A percentile compares a stretch with the other conserved stretches of the same genome.
Conservation (phyloP, 2,888 invertebrate species). For the Megalurothrips usitatus region DNA sequence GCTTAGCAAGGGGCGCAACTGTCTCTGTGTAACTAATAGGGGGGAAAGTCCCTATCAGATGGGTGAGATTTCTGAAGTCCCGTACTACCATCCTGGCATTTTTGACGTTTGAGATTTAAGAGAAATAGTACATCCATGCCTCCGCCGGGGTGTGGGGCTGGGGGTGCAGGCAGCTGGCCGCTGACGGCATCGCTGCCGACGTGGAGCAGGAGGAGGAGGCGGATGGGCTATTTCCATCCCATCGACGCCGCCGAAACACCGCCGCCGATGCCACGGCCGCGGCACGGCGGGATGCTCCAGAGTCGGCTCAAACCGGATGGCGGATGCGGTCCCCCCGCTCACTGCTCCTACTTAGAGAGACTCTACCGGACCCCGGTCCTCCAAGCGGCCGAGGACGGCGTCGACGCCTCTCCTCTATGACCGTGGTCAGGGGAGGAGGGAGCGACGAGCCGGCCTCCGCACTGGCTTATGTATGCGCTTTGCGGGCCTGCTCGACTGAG, state of each 20-base stretch:
- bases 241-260: neutral
- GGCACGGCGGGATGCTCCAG: neutral
- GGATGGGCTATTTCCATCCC: neutral
- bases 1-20: too few species aligned
- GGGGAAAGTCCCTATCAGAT: too few species aligned
- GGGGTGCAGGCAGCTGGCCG: neutral
- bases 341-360: neutral
- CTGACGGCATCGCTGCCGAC: neutral
- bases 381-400: neutral
- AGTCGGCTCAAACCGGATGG: neutral
- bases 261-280: neutral
- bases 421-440: too few species aligned
- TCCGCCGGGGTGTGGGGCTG: neutral
- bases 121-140: too few species aligned
- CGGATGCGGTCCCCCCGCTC: neutral
- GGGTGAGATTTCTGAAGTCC: too few species aligned
- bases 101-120: too few species aligned
- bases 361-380: neutral
- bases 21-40: too few species aligned
- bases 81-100: too few species aligned
- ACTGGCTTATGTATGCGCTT: too few species aligned
- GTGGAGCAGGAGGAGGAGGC: neutral
- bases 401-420: neutral
- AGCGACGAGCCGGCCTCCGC: too few species aligned
- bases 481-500: too few species aligned